Evolutionary conservation across 2,797 vertebrate genomes (phyloP), one percentile per base, ranked within the genome.

Genomic region (Chloroceryle inda): DNA sequence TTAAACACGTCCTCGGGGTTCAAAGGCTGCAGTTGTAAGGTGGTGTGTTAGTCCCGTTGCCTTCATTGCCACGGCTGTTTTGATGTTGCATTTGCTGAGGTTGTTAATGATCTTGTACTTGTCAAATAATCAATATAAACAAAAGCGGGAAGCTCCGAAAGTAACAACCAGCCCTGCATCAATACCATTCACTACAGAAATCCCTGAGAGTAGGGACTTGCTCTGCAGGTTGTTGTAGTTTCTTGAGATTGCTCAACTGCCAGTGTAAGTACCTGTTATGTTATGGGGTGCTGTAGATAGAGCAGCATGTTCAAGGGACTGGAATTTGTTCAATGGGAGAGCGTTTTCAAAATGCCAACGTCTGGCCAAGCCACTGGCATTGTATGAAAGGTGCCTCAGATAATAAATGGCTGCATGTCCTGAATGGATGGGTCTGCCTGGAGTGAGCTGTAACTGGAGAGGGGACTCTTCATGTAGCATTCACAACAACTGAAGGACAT

Each of bases 81-180:
- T 90, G 82, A 68, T 49, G 72, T 76, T 92, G 56, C 13, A 1
- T 85, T 79, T 29, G 0, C 42, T 38, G 59, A 84, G 58, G 33
- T 74, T 55, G 19, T 85, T 95, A 94, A 92, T 64, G 78, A 93
- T 27, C 63, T 89, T 94, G 45, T 68, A 75, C 59, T 6, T 67
- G 77, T 59, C 63, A 92, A 76, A 53, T 68, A 94, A 94, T 93
- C 76, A 84, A 91, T 92, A 93, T 55, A 69, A 92, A 89, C 78
- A 90, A 84, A 40, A 81, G 42, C 69, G 29, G 14, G 22, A 75
- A 59, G 15, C 21, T 77, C 52, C 71, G 66, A 78, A 91, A 91
- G 58, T 69, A 94, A 44, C 52, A 29, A 16, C 21, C 13, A 62
- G 35, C 59, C 35, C 37, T 80, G 64, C 49, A 84, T 38, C 22